Conservation (phyloP, 2,888 invertebrate genomes). For the Homarus gammarus region DNA sequence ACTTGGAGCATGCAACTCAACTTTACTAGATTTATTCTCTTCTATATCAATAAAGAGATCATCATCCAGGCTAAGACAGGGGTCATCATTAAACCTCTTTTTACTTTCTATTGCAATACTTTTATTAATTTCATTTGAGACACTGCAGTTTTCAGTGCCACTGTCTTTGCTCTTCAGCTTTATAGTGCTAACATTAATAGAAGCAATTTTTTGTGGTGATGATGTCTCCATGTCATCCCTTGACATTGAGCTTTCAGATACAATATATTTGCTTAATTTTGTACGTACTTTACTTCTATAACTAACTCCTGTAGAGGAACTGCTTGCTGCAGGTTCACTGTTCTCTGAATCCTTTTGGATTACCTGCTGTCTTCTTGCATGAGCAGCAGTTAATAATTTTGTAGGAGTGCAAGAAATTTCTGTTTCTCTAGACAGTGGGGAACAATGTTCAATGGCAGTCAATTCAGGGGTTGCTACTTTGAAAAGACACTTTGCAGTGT, state of each 20-base stretch:
- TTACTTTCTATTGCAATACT: background rate
- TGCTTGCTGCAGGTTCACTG: background rate
- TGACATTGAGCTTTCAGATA: background rate
- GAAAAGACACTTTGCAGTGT: conserved; percentile 53
- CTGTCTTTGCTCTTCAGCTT: no score
- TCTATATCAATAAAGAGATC: conserved; percentile 45
- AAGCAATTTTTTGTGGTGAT: background rate
- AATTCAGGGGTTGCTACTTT: conserved; percentile 24
- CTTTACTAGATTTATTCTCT: background rate
- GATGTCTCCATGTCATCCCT: background rate
- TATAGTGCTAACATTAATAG: no score
- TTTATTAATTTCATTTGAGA: conserved; percentile 2
- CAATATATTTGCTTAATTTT: background rate
- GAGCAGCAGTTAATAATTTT: background rate
- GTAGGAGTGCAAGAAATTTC: background rate
- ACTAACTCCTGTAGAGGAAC: background rate
- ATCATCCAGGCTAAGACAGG: conserved; percentile 42
- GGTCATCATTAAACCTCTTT: background rate
- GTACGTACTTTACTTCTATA: conserved; percentile 29
- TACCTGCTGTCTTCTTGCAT: background rate
- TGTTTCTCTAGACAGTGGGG: background rate
- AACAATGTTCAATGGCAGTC: conserved; percentile 10
- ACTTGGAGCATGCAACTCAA: background rate
- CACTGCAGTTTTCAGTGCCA: background rate
- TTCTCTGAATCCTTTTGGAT: background rate